phyloP scores from a whole-genome alignment of 2,888 invertebrate genomes.

The Eupithecia subumbrata region DNA sequence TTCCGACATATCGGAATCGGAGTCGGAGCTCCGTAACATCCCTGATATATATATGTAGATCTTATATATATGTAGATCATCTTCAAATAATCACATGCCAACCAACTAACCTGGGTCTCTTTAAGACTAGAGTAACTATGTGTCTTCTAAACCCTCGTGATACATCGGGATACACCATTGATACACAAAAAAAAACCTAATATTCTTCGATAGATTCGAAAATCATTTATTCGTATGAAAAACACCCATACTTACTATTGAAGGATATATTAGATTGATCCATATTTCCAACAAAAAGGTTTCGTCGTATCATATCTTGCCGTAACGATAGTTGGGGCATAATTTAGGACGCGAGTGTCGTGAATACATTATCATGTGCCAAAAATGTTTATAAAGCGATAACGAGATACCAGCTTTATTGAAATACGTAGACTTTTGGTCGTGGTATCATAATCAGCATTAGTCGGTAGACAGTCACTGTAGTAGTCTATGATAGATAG shows the following conservation, averaged over 20 bases:
- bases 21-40: too few species aligned
- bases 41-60: too few species aligned
- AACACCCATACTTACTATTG: not conserved
- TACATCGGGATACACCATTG: too few species aligned
- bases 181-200: too few species aligned
- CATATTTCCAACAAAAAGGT: constrained; percentile 8
- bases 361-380: constrained; percentile 26
- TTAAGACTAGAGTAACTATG: not conserved
- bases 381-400: constrained; percentile 26
- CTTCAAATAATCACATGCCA: not conserved
- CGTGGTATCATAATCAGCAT: not conserved
- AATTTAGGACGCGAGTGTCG: constrained; percentile 27
- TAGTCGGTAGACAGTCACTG: too few species aligned
- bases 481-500: too few species aligned
- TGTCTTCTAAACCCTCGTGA: too few species aligned
- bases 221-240: not conserved
- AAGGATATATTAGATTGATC: constrained; percentile 4
- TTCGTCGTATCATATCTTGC: constrained; percentile 1
- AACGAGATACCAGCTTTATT: constrained; percentile 23
- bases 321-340: constrained; percentile 23
- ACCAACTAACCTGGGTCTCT: not conserved
- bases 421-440: constrained; percentile 7
- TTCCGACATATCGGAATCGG: too few species aligned
- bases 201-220: not conserved
- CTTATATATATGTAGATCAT: too few species aligned